Evolutionary conservation across 2,113 vertebrate species (phyloP), one percentile per base, ranked within the genome.

Genomic region (Epinephelus fuscoguttatus): DNA sequence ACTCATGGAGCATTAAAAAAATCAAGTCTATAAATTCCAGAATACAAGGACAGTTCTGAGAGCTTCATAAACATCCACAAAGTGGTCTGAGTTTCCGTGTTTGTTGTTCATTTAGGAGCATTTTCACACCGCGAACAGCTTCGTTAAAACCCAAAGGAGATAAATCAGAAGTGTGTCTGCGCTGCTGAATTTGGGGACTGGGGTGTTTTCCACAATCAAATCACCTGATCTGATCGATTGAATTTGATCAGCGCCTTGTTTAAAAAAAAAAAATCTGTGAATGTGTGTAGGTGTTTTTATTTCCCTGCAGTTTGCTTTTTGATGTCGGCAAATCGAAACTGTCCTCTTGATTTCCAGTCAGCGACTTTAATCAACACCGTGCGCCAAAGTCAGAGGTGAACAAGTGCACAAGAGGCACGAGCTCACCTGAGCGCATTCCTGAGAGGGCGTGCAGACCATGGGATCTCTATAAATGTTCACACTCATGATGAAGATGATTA

Each of bases 371-470:
- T 64, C 45, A 61, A 70, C 68, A n/a, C 25, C 21, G 59, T 45
- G 19, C 37, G 59, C 33, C 42, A 33, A 80, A 84, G 78, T 78
- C 81, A 45, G 75, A 73, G 50, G 84, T 84, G 81, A 78, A 80
- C 72, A 73, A 69, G 56, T 25, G 63, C 52, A 59, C 21, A 56
- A 3, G n/a, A 69, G 37, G 63, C 68, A 15, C 3, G 23, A 70
- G 23, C 63, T 85, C 70, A 89, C 88, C 84, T 89, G 79, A 33
- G 73, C 78, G 80, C 87, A 77, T 81, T 80, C 80, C 77, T 57
- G 19, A 47, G 56, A 71, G 55, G 19, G 47, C 62, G 23, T 18
- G 8, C 45, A 27, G 42, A 62, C 27, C 33, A 45, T 37, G 40
- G 42, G 45, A 81, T 37, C 40, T 15, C 40, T 14, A 19, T 0